Base-by-base conservation (phyloP, 2,113 vertebrate species). In the Gobius niger region DNA sequence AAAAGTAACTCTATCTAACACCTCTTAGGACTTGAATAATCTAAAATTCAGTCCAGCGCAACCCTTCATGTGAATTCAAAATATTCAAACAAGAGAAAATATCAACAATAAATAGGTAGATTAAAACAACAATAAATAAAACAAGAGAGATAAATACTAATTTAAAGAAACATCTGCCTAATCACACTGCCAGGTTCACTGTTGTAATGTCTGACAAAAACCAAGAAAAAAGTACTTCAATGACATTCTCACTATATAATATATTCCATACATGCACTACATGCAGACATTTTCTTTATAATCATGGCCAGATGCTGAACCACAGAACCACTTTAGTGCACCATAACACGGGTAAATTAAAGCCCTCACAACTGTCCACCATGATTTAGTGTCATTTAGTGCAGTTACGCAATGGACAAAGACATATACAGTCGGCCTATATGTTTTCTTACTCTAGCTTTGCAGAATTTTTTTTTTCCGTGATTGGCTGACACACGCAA, bases 341-440 rank as follows among this genome's bases (percentile, higher is more conserved):
- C 54, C 24, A 60, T n/a, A 60, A 60, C 57, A 42, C n/a, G 34
- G 40, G 14, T 42, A 60, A 60, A 44, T 60, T 60, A 60, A 60
- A 60, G 57, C 57, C 57, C 42, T 60, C 34, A 42, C 15, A 44
- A 34, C 24, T 42, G 19, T 57, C 40, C 54, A 57, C 54, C 24
- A 40, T 57, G 54, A 57, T 57, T 57, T 57, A 57, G 24, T 57
- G 54, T 57, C 54, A 57, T 40, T 57, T 57, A 57, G 54, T 57
- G 54, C 54, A 14, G 2, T 57, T 57, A 41, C 54, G 24, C 54
- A 57, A 57, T 57, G 12, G 54, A 57, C 24, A 7, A 4, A 40
- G 24, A 57, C 24, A 15, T 57, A 15, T 57, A 57, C 54, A 57
- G 54, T 57, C 13, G 54, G 54, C 24, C 24, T 40, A 40, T 40